Base-by-base conservation (phyloP, 2,113 vertebrate species). In the Callopanchax toddi region DNA sequence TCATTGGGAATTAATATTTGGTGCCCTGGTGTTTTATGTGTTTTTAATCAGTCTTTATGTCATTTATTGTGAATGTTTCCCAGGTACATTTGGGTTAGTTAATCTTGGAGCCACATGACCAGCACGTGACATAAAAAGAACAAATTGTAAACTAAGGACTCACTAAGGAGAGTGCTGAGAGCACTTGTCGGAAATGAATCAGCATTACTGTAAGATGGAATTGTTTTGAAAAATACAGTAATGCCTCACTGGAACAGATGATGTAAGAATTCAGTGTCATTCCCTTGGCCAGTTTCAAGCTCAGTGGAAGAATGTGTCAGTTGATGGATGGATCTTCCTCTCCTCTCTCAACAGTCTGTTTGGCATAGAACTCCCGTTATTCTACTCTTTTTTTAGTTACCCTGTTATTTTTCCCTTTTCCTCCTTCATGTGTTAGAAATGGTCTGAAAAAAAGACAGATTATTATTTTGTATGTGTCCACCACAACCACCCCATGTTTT, bases 191-290 rank as follows among this genome's bases (percentile, higher is more conserved):
- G 76, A 85, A 89, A 82, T 85, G 58, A 84, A 73, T 60, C 64
- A 43, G 54, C 66, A 64, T 84, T 63, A 26, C 46, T 67, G 26
- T 72, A 61, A 57, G 36, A 66, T 57, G 55, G 59, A 46, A 63
- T 68, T 68, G 77, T 67, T 77, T 46, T 71, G 60, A 76, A 74
- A 72, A 81, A 32, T 4, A n/a, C 50, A 12, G 71, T 67, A 60
- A 74, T 81, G 67, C 58, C 78, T 63, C 78, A 82, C 83, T 88
- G 87, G 80, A 87, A 81, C 60, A 86, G 81, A 78, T 87, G 84
- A 86, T 89, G 82, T 74, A 80, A 89, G 82, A 79, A 80, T 76
- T 68, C 58, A 54, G 50, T 68, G 50, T 65, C 65, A 76, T 79
- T 81, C 67, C 56, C 45, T 72, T 45, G 3, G 75, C 77, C 75